A percentile compares a stretch with the other conserved stretches of the same genome.
phyloP scores from a whole-genome alignment of 1,140 invertebrate genomes.

The Hydropsyche tenuis region DNA sequence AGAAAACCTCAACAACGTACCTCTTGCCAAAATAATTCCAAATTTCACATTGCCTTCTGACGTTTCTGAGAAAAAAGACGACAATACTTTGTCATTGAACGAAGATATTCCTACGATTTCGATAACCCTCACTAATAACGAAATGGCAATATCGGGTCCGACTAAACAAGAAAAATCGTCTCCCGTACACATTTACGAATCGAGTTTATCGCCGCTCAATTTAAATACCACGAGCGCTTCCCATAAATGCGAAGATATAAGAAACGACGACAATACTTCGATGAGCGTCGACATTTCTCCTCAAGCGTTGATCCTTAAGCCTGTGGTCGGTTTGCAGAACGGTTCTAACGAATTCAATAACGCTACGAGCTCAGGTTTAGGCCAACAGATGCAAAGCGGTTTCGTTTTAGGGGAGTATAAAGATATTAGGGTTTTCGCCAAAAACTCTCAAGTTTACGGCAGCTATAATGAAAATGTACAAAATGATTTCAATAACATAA shows the following conservation, averaged over 20 bases:
- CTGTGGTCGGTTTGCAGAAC: slow-evolving; percentile 24
- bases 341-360: slow-evolving; percentile 25
- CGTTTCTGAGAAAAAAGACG: slow-evolving; percentile 40
- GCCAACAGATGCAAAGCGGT: not conserved
- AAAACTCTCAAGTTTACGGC: slow-evolving; percentile 38
- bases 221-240: slow-evolving; percentile 37
- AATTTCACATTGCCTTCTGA: slow-evolving; percentile 42
- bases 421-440: slow-evolving; percentile 39
- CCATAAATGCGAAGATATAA: slow-evolving; percentile 27
- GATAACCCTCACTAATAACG: not conserved
- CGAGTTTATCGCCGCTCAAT: slow-evolving; percentile 47
- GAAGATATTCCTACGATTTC: slow-evolving; percentile 5
- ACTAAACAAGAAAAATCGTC: slow-evolving; percentile 46
- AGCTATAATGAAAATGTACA: slow-evolving; percentile 37
- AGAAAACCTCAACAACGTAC: not conserved
- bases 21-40: slow-evolving; percentile 31
- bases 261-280: slow-evolving; percentile 1
- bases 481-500: slow-evolving; percentile 30
- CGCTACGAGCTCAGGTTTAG: slow-evolving; percentile 26
- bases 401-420: slow-evolving; percentile 31
- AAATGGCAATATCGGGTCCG: not conserved
- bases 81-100: not conserved
- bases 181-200: slow-evolving; percentile 45
- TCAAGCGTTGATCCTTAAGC: too few relatives aligned
- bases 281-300: too few relatives aligned